phyloP scores from a whole-genome alignment of 2,113 vertebrate species.

The Reinhardtius hippoglossoides region DNA sequence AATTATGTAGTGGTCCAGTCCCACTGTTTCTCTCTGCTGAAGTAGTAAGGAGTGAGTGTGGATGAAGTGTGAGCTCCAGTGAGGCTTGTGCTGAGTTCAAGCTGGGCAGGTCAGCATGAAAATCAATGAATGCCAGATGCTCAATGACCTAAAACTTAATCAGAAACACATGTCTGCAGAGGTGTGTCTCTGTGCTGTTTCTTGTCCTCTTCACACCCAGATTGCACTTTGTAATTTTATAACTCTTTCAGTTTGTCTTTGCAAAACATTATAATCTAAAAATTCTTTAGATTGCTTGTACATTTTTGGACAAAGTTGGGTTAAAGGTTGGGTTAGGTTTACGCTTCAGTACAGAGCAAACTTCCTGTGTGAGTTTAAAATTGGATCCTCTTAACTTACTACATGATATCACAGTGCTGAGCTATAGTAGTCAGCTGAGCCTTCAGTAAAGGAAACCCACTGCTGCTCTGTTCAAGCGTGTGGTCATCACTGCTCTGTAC shows the following conservation, averaged over 20 bases:
- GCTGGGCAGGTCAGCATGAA: conserved; percentile 47
- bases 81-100: neutral
- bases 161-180: conserved; percentile 68
- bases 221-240: neutral
- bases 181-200: conserved; percentile 48
- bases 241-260: neutral
- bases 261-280: neutral
- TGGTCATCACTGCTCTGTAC: too few relatives aligned
- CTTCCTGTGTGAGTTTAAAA: conserved; percentile 56
- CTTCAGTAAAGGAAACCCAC: too few relatives aligned
- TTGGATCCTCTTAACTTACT: neutral
- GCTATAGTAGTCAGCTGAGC: too few relatives aligned
- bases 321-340: neutral
- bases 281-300: too few relatives aligned
- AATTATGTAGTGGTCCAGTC: too few relatives aligned
- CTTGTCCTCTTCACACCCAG: conserved; percentile 15
- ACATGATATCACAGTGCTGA: conserved; percentile 7
- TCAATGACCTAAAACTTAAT: conserved; percentile 55
- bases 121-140: conserved; percentile 70
- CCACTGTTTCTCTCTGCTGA: too few relatives aligned
- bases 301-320: too few relatives aligned
- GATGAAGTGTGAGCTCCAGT: neutral
- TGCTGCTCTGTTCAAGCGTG: too few relatives aligned
- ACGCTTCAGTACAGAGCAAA: conserved; percentile 12
- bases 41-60: too few relatives aligned